phyloP scores from a whole-genome alignment of 2,797 vertebrate genomes.

The Anas acuta region DNA sequence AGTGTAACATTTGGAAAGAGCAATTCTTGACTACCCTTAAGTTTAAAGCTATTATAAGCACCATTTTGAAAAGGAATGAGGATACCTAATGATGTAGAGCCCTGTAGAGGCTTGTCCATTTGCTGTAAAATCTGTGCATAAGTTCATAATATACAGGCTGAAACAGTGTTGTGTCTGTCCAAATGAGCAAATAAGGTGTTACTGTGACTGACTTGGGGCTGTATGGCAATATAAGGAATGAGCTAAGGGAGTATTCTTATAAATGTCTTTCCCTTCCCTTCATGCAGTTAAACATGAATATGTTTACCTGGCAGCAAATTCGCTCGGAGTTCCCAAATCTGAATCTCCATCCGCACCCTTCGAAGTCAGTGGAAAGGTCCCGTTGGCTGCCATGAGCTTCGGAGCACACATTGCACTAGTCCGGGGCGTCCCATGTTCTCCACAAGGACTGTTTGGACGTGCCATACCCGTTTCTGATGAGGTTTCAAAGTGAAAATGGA shows the following conservation, averaged over 20 bases:
- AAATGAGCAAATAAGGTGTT: neutral
- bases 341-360: neutral
- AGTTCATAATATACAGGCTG: neutral
- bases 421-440: neutral
- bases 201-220: neutral
- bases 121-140: neutral
- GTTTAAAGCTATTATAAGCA: neutral
- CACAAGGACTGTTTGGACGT: neutral
- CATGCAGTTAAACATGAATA: neutral
- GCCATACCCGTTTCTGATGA: accelerated
- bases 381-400: neutral
- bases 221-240: neutral
- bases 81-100: neutral
- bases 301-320: neutral
- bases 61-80: neutral
- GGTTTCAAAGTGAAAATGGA: constrained; percentile 2
- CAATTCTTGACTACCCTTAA: neutral
- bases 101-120: neutral
- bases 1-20: neutral
- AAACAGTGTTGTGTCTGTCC: neutral
- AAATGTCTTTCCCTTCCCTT: neutral
- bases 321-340: neutral
- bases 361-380: neutral
- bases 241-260: neutral
- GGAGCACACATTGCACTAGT: neutral